phyloP scores from a whole-genome alignment of 2,888 invertebrate species.

The Drosophila tripunctata region DNA sequence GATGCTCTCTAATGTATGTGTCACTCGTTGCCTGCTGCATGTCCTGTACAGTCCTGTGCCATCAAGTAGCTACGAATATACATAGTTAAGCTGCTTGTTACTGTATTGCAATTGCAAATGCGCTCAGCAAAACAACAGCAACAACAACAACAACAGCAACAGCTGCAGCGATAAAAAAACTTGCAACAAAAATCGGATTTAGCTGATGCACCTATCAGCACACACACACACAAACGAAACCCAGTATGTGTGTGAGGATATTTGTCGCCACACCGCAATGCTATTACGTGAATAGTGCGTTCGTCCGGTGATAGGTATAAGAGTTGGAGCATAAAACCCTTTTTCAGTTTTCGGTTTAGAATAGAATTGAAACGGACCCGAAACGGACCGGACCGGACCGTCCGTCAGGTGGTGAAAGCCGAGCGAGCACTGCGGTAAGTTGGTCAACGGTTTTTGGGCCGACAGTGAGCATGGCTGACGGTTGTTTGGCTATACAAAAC shows the following conservation, averaged over 20 bases:
- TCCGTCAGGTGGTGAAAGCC: conserved; percentile 61
- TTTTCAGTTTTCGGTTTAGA: conserved; percentile 27
- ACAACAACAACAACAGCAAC: neutral
- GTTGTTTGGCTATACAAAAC: conserved; percentile 61
- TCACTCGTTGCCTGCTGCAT: neutral
- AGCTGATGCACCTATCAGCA: conserved; percentile 56
- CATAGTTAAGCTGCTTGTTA: conserved; percentile 36
- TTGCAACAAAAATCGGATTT: conserved; percentile 59
- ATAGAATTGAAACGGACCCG: conserved; percentile 17
- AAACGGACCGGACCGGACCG: neutral
- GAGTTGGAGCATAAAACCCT: conserved; percentile 33
- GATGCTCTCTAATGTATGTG: neutral
- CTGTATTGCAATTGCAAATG: conserved; percentile 40
- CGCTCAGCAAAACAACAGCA: neutral
- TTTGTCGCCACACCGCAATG: conserved; percentile 69
- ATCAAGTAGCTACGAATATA: conserved; percentile 2
- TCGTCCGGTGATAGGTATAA: conserved; percentile 29
- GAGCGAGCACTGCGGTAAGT: conserved; percentile 52
- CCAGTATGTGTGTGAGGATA: conserved; percentile 18
- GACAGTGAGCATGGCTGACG: conserved; percentile 12
- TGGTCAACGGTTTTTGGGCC: conserved; percentile 48
- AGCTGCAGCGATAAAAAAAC: conserved; percentile 7
- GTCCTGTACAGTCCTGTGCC: neutral
- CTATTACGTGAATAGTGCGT: conserved; percentile 70
- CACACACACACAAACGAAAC: conserved; percentile 1